Conservation (phyloP, 2,888 invertebrate species). For the Phyllotreta cruciferae region DNA sequence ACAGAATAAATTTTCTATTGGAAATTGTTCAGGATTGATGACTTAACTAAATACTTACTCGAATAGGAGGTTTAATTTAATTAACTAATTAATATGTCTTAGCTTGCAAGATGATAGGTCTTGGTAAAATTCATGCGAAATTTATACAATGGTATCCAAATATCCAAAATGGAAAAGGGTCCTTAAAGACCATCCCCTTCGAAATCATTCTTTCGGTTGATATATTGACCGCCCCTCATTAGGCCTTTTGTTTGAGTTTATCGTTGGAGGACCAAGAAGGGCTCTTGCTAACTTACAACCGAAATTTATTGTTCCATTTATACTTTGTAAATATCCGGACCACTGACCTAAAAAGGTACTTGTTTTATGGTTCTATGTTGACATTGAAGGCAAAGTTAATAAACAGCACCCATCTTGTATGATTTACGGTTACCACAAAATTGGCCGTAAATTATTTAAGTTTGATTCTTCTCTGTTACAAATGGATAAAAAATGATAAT, state of each 20-base stretch:
- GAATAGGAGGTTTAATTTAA: too few species aligned
- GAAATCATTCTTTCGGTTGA: conserved; percentile 32
- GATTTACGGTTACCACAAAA: too few species aligned
- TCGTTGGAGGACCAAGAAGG: conserved; percentile 30
- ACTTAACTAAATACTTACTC: too few species aligned
- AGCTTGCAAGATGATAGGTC: too few species aligned
- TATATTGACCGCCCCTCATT: conserved; percentile 31
- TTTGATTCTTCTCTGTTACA: too few species aligned
- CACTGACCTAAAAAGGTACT: conserved; percentile 1
- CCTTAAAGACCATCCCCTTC: conserved; percentile 3
- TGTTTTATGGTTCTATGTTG: neutral
- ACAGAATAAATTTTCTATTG: too few species aligned
- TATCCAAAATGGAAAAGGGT: conserved; percentile 15
- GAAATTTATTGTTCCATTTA: conserved; percentile 27
- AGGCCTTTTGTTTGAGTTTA: conserved; percentile 34
- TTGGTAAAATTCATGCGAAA: too few species aligned
- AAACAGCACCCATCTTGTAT: too few species aligned
- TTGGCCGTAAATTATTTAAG: too few species aligned
- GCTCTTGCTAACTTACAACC: conserved; percentile 11
- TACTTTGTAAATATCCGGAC: conserved; percentile 22
- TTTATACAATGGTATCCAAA: neutral
- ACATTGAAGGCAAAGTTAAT: conserved; percentile 6
- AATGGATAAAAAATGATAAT: too few species aligned
- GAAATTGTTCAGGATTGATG: too few species aligned
- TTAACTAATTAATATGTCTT: too few species aligned